Evolutionary conservation across 2,113 vertebrate genomes (phyloP).

Genomic region (Silurus glanis): DNA sequence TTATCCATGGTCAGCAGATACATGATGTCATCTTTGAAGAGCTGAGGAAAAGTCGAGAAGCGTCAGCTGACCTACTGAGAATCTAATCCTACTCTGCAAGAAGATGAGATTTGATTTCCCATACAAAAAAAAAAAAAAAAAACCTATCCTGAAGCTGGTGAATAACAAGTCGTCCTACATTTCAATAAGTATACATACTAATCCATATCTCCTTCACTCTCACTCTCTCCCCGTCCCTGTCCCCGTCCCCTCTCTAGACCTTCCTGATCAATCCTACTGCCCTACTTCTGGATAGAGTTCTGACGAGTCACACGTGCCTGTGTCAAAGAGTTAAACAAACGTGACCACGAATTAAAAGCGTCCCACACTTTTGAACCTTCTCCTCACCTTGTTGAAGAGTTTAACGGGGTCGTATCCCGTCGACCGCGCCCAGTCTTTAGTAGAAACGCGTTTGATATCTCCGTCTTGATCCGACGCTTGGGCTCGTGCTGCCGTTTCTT

Average conservation of each 20-base stretch:
- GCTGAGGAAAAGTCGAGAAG: conserved; percentile 64
- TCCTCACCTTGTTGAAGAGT: conserved; percentile 91
- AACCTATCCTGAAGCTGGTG: neutral
- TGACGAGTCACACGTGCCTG: too few relatives aligned
- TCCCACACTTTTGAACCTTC: too few relatives aligned
- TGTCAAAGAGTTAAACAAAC: too few relatives aligned
- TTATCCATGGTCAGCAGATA: conserved; percentile 98
- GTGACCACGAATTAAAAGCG: too few relatives aligned
- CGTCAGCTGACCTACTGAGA: neutral
- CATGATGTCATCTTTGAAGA: conserved; percentile 97
- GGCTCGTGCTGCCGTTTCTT: conserved; percentile 85
- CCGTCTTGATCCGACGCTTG: conserved; percentile 89
- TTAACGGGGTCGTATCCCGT: conserved; percentile 91
- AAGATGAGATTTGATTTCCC: neutral
- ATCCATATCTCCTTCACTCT: too few relatives aligned
- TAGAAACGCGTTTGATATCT: conserved; percentile 92
- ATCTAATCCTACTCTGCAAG: neutral
- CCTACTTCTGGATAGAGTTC: too few relatives aligned
- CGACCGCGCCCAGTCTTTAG: conserved; percentile 94
- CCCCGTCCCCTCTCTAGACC: too few relatives aligned
- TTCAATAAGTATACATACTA: too few relatives aligned
- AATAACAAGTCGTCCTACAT: neutral
- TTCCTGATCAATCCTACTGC: too few relatives aligned
- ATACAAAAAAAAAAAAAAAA: neutral
- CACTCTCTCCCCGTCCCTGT: too few relatives aligned